Evolutionary conservation across 2,888 invertebrate genomes (phyloP), one percentile per base, ranked within the genome.

Genomic region (Ypsolopha sequella): DNA sequence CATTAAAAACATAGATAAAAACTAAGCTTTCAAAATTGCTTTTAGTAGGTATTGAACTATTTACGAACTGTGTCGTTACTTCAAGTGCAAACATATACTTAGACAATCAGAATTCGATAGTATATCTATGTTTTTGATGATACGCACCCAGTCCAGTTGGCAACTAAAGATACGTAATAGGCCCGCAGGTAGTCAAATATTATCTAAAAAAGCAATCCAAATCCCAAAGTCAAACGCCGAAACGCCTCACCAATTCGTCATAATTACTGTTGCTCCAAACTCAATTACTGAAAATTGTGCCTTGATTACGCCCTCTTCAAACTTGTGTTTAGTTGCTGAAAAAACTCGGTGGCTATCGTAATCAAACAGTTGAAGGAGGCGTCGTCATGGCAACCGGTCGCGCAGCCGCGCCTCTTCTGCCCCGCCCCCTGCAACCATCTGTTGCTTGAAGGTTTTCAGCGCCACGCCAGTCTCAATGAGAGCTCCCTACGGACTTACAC

Each of bases 291-390:
- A 69, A 63, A 58, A 65, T 68, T 64, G 64, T 64, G 57, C 65
- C 68, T 76, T 78, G 73, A 76, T 77, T 76, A 72, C 61, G 59
- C 48, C 48, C 48, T 36, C 48, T 48, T 48, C 48, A 48, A 48
- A 50, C 11, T 50, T 50, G 43, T 36, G 10, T 50, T 24, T 33
- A 43, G 50, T 50, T 36, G 36, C 35, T 50, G 43, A 60, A 62
- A 65, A 66, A 65, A 63, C 67, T 66, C 59, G 56, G 54, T 59
- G 60, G 24, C 24, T 68, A 64, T 64, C 61, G 8, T 34, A 48
- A 77, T 78, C 76, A 82, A 85, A 82, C 82, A 85, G 66, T 65
- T 60, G 60, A 66, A 72, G 76, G 73, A 79, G 78, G 77, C 77
- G 87, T 87, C 60, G 72, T 69, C 80, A 87, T 85, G 70, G 73